A percentile compares a stretch with the other conserved stretches of the same genome.
phyloP scores from a whole-genome alignment of 1,140 invertebrate genomes.

The Ptiloglossa arizonensis region DNA sequence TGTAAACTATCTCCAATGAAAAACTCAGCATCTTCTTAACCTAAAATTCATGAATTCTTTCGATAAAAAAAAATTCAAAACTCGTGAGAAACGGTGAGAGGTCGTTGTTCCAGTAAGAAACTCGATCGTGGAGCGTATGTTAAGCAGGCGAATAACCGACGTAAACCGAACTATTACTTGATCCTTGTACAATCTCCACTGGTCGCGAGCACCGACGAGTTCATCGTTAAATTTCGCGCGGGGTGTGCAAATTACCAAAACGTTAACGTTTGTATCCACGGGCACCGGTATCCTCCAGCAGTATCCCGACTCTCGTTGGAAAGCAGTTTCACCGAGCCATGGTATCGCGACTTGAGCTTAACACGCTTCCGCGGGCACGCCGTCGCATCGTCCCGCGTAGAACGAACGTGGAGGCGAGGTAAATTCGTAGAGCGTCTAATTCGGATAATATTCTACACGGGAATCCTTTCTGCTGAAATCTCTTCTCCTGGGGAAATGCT shows the following conservation, averaged over 20 bases:
- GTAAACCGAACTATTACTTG: too few species aligned
- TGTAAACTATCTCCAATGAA: too few species aligned
- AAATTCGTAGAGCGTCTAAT: slow-evolving; percentile 49
- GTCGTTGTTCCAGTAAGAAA: too few species aligned
- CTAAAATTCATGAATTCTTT: too few species aligned
- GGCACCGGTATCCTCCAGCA: neutral
- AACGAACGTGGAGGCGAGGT: neutral
- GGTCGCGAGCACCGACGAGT: neutral
- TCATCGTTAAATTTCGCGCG: neutral
- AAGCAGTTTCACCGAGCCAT: neutral
- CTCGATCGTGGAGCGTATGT: too few species aligned
- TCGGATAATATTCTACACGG: slow-evolving; percentile 54
- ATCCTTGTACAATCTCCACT: too few species aligned
- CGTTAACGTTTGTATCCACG: neutral
- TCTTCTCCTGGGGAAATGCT: slow-evolving; percentile 57
- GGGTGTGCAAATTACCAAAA: neutral
- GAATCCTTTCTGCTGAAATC: slow-evolving; percentile 58
- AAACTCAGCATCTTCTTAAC: too few species aligned
- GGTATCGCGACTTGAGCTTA: slow-evolving; percentile 19
- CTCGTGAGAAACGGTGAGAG: too few species aligned
- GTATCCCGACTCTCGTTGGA: neutral
- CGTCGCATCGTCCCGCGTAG: neutral
- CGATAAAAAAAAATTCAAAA: too few species aligned
- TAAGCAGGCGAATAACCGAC: too few species aligned
- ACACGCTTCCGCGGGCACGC: neutral